These are phyloP conservation scores for Hypocryptadius cinnamomeus DNA, from an alignment of 2,113 vertebrate species.

Conservation along the genomic window DNA sequence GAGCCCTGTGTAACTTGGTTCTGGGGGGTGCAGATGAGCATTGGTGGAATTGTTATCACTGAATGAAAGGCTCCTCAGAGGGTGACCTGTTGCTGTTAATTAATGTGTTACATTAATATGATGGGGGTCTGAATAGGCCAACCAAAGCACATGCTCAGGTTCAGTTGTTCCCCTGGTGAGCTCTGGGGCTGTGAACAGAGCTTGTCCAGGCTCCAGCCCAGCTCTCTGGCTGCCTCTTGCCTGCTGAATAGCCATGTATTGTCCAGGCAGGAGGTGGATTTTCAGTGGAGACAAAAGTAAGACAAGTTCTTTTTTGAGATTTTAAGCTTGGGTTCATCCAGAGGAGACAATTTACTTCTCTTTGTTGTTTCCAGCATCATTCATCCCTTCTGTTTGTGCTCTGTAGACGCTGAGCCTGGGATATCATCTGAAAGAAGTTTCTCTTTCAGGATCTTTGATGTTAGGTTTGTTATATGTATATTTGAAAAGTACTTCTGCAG, in stretches of 20 bases:
- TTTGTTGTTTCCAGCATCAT: slow-evolving; percentile 52
- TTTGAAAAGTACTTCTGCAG: slow-evolving; percentile 51
- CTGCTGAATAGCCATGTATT: background rate
- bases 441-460: slow-evolving; percentile 49
- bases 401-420: slow-evolving; percentile 14
- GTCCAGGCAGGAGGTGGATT: slow-evolving; percentile 39
- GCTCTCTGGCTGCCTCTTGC: background rate
- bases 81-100: background rate
- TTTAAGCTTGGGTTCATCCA: slow-evolving; percentile 42
- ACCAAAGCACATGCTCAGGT: background rate
- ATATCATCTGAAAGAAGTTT: slow-evolving; percentile 40
- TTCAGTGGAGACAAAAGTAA: slow-evolving; percentile 27
- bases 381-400: slow-evolving; percentile 52
- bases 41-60: background rate
- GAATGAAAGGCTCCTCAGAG: background rate
- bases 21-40: background rate
- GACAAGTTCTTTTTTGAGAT: slow-evolving; percentile 11
- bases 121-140: background rate
- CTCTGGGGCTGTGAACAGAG: background rate
- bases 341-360: slow-evolving; percentile 42
- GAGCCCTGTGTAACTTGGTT: rapidly evolving
- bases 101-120: background rate
- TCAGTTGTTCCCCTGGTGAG: background rate
- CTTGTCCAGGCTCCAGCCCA: background rate
- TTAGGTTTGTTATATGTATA: slow-evolving; percentile 55